These are phyloP conservation scores for Leucosticte australis DNA, from an alignment of 2,113 vertebrate species.

Conservation along the genomic window DNA sequence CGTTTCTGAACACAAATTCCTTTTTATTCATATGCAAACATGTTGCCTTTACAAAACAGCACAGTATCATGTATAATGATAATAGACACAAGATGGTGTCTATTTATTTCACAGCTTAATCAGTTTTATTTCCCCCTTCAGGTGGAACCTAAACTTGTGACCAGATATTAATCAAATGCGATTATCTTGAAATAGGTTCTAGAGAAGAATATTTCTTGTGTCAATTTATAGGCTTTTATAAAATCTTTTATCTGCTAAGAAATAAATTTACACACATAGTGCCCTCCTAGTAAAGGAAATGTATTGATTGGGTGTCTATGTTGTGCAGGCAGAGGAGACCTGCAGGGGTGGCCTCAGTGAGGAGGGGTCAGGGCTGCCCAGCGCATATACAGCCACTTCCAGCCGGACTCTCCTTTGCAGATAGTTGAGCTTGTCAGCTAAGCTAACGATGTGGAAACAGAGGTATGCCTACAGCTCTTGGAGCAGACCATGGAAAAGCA, in stretches of 20 bases:
- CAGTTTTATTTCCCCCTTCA: neutral
- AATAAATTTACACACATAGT: neutral
- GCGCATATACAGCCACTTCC: rapidly evolving
- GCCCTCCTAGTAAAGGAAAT: neutral
- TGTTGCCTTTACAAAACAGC: neutral
- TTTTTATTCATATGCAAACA: neutral
- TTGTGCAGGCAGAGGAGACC: neutral
- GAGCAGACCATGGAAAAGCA: neutral
- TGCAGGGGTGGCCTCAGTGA: neutral
- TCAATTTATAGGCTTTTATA: neutral
- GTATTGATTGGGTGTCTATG: too few species aligned
- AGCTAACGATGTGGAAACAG: rapidly evolving
- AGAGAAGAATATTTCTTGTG: neutral
- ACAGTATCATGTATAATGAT: neutral
- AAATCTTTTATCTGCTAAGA: neutral
- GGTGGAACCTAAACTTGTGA: neutral
- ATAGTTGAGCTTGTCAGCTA: neutral
- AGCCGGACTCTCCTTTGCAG: rapidly evolving
- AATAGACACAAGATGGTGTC: neutral
- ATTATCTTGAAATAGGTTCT: neutral
- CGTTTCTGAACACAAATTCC: neutral
- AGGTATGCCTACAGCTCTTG: neutral
- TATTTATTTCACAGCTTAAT: neutral
- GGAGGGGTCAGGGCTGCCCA: neutral
- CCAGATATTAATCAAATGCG: neutral